A percentile compares a stretch with the other conserved stretches of the same genome.
These are phyloP conservation scores for Antheraea assamensis DNA, from an alignment of 2,888 invertebrate genomes.

Conservation along the genomic window DNA sequence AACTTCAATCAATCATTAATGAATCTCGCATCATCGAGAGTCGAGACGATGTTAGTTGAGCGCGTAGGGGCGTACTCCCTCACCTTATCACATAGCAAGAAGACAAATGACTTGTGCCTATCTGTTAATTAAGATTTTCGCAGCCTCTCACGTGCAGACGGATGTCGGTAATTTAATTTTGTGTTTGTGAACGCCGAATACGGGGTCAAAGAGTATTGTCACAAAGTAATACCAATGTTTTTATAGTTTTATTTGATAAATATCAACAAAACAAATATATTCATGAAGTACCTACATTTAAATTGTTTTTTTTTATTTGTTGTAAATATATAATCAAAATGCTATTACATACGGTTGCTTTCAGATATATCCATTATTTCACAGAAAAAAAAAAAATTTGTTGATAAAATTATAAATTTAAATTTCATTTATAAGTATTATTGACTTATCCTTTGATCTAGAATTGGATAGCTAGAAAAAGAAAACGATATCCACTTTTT, in stretches of 20 bases:
- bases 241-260: background rate
- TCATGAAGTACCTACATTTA: background rate
- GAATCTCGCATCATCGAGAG: slow-evolving; percentile 37
- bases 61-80: slow-evolving; percentile 45
- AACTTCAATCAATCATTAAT: slow-evolving; percentile 46
- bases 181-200: slow-evolving; percentile 52
- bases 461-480: background rate
- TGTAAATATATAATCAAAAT: background rate
- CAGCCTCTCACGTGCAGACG: slow-evolving; percentile 73
- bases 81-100: slow-evolving; percentile 65
- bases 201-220: slow-evolving; percentile 23
- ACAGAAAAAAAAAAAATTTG: background rate
- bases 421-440: background rate
- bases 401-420: background rate
- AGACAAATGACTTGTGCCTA: slow-evolving; percentile 73
- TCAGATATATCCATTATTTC: background rate
- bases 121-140: slow-evolving; percentile 82
- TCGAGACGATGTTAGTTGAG: slow-evolving; percentile 53
- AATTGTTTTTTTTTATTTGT: no score
- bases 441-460: background rate
- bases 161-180: slow-evolving; percentile 75
- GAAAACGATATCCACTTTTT: slow-evolving; percentile 5
- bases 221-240: background rate
- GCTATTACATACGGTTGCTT: background rate
- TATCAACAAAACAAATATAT: background rate